Conservation (phyloP, 1,140 invertebrate genomes). For the Drosophila sproati region DNA sequence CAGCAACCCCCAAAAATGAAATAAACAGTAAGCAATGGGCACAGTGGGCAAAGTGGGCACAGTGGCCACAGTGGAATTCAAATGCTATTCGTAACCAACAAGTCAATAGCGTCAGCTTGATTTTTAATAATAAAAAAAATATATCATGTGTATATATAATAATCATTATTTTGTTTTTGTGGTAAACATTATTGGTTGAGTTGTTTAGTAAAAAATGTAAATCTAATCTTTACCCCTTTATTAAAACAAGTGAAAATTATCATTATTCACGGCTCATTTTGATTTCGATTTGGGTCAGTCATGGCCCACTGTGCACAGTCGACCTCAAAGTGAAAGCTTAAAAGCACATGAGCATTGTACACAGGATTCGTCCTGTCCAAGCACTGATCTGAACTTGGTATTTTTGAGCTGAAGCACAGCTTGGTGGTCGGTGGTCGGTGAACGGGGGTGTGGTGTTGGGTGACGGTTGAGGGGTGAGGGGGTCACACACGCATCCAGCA, state of each 20-base stretch:
- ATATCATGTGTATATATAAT: neutral
- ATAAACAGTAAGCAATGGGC: conserved; percentile 55
- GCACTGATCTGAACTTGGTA: conserved; percentile 17
- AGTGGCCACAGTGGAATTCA: conserved; percentile 54
- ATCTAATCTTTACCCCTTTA: neutral
- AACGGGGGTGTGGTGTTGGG: neutral
- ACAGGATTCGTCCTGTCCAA: conserved; percentile 26
- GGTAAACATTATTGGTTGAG: no score
- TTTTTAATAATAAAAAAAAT: no score
- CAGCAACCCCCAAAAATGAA: conserved; percentile 64
- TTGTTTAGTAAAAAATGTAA: no score
- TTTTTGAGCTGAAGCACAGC: conserved; percentile 17
- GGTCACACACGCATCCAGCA: conserved; percentile 57
- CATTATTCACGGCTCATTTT: no score
- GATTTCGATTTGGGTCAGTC: neutral
- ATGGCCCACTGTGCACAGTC: conserved; percentile 30
- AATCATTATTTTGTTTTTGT: neutral
- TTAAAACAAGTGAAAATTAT: neutral
- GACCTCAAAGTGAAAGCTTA: conserved; percentile 38
- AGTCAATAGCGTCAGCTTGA: neutral
- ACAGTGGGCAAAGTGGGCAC: no score
- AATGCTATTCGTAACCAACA: neutral
- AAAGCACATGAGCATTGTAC: conserved; percentile 49
- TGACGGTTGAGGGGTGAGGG: neutral
- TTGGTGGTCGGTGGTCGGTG: conserved; percentile 3